Conservation (phyloP, 2,888 invertebrate species). For the Cheilosia vernalis region DNA sequence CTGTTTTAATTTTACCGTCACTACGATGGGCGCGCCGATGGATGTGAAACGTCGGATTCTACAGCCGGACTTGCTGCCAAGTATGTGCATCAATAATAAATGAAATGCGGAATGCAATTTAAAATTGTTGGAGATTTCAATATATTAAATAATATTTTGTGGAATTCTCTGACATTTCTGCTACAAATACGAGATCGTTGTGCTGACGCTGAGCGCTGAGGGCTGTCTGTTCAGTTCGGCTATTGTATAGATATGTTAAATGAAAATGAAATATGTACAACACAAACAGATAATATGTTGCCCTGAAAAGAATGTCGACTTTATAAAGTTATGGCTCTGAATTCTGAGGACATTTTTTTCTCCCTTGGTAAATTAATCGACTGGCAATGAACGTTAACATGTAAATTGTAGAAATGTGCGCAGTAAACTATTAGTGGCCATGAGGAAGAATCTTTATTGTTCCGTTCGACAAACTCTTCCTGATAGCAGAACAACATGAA, state of each 20-base stretch:
- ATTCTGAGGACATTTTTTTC: slow-evolving; percentile 5
- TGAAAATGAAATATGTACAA: background rate
- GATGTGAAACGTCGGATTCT: slow-evolving; percentile 24
- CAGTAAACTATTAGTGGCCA: background rate
- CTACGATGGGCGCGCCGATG: slow-evolving; percentile 48
- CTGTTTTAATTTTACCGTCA: slow-evolving; percentile 70
- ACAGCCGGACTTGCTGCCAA: slow-evolving; percentile 46
- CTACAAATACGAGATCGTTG: slow-evolving; percentile 17
- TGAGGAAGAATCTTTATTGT: too few relatives aligned
- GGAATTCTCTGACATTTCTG: slow-evolving; percentile 59
- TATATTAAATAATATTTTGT: slow-evolving; percentile 73
- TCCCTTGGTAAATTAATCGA: background rate
- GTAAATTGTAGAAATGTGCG: slow-evolving; percentile 2
- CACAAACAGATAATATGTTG: background rate
- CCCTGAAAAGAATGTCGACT: slow-evolving; percentile 18
- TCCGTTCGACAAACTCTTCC: too few relatives aligned
- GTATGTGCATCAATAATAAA: slow-evolving; percentile 74
- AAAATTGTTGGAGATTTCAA: slow-evolving; percentile 70
- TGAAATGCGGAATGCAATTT: slow-evolving; percentile 74
- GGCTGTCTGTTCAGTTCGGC: slow-evolving; percentile 4
- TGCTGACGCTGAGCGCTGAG: slow-evolving; percentile 18
- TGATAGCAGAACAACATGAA: too few relatives aligned
- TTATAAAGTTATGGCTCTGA: slow-evolving; percentile 10
- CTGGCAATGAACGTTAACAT: slow-evolving; percentile 10
- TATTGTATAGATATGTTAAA: slow-evolving; percentile 1